Evolutionary conservation across 2,797 vertebrate genomes (phyloP).

Genomic region (Parauchenoglanis punctatus): DNA sequence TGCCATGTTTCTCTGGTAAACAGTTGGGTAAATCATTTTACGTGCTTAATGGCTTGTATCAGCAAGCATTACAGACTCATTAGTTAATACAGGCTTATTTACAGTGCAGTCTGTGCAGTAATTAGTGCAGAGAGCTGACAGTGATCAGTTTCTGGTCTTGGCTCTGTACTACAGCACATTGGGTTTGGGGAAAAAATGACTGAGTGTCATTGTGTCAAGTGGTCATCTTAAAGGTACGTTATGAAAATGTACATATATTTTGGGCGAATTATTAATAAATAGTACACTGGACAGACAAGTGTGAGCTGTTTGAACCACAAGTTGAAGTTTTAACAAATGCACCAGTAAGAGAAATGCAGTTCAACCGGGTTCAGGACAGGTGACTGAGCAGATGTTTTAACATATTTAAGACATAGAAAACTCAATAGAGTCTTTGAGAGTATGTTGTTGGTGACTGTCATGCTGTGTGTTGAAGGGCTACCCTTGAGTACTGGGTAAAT

Average conservation of each 20-base stretch:
- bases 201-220: background rate
- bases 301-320: background rate
- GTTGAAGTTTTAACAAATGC: background rate
- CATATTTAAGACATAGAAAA: background rate
- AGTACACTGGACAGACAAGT: background rate
- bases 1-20: background rate
- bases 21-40: background rate
- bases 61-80: background rate
- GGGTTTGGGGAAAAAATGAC: background rate
- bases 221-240: background rate
- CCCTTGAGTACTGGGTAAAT: background rate
- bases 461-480: background rate
- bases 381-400: background rate
- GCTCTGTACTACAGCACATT: background rate
- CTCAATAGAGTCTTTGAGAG: background rate
- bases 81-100: conserved; percentile 2
- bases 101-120: background rate
- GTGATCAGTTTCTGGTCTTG: background rate
- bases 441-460: background rate
- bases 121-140: background rate
- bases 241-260: background rate
- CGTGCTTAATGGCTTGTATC: background rate
- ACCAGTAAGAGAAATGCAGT: background rate
- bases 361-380: background rate
- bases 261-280: background rate